Percentiles rank a stretch among this genome's conserved stretches.
phyloP scores from a whole-genome alignment of 1,140 invertebrate genomes.

The Sarcophaga bullata region DNA sequence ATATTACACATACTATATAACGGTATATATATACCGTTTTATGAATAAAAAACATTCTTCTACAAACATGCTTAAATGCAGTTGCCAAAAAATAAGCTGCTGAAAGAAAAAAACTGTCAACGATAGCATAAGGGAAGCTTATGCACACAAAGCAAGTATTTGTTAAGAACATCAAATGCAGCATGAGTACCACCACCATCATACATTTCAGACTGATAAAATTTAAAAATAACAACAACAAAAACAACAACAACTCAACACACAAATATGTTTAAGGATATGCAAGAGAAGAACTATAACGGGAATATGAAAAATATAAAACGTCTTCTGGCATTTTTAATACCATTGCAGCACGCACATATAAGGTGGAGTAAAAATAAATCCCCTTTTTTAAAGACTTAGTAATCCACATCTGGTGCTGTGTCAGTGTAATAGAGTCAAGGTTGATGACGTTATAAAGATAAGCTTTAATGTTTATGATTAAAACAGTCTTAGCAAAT shows the following conservation, averaged over 20 bases:
- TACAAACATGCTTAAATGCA: background rate
- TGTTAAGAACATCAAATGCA: background rate
- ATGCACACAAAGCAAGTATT: background rate
- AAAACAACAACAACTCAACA: background rate
- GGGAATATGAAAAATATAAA: background rate
- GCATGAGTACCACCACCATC: background rate
- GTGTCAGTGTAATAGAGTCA: too few species aligned
- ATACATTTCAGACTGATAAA: background rate
- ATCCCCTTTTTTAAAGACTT: too few species aligned
- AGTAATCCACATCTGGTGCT: too few species aligned
- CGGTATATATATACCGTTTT: too few species aligned
- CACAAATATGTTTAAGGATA: background rate
- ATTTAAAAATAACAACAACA: background rate
- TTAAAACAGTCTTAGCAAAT: too few species aligned
- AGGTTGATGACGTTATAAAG: too few species aligned
- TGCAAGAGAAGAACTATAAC: background rate
- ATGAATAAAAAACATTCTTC: too few species aligned
- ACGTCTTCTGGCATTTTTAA: constrained; percentile 3
- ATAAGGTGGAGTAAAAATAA: too few species aligned
- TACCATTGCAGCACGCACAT: background rate
- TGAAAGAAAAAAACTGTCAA: background rate
- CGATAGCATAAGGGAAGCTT: too few species aligned
- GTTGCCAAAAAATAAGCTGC: background rate
- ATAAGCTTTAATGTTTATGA: too few species aligned
- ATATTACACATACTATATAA: too few species aligned